Evolutionary conservation across 1,140 invertebrate species (phyloP).

Genomic region (Oryzaephilus surinamensis): DNA sequence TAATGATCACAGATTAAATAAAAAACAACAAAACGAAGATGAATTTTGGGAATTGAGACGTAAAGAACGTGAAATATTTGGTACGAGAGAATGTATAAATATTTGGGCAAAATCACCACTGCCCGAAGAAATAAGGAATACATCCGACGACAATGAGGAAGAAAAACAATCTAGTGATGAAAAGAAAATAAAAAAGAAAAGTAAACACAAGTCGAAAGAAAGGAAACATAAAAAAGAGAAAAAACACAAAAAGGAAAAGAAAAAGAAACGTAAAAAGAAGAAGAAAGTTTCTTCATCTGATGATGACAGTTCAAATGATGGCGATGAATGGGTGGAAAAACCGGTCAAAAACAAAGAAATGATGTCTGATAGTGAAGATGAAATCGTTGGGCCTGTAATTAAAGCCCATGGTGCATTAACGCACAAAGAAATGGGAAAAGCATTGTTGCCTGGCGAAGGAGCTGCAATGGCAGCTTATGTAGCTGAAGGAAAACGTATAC

Average conservation of each 20-base stretch:
- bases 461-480: slow-evolving; percentile 98
- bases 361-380: slow-evolving; percentile 41
- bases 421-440: slow-evolving; percentile 77
- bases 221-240: slow-evolving; percentile 42
- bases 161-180: slow-evolving; percentile 48
- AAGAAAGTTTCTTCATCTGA: slow-evolving; percentile 19
- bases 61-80: slow-evolving; percentile 60
- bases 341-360: slow-evolving; percentile 33
- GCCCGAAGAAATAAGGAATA: slow-evolving; percentile 41
- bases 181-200: slow-evolving; percentile 41
- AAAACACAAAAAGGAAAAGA: slow-evolving; percentile 40
- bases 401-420: slow-evolving; percentile 61
- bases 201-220: slow-evolving; percentile 28
- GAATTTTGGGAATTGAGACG: slow-evolving; percentile 53
- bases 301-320: slow-evolving; percentile 29
- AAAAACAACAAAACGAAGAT: slow-evolving; percentile 35
- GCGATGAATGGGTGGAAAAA: slow-evolving; percentile 63
- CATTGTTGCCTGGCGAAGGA: slow-evolving; percentile 88
- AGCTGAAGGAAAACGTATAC: slow-evolving; percentile 97
- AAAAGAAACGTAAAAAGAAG: slow-evolving; percentile 36
- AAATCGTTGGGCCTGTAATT: slow-evolving; percentile 51
- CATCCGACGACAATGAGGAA: slow-evolving; percentile 40
- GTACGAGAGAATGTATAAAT: slow-evolving; percentile 50
- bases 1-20: too few species aligned
- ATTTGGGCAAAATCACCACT: slow-evolving; percentile 65